Evolutionary conservation across 1,140 invertebrate genomes (phyloP).

Genomic region (Panagrolaimus sp.): DNA sequence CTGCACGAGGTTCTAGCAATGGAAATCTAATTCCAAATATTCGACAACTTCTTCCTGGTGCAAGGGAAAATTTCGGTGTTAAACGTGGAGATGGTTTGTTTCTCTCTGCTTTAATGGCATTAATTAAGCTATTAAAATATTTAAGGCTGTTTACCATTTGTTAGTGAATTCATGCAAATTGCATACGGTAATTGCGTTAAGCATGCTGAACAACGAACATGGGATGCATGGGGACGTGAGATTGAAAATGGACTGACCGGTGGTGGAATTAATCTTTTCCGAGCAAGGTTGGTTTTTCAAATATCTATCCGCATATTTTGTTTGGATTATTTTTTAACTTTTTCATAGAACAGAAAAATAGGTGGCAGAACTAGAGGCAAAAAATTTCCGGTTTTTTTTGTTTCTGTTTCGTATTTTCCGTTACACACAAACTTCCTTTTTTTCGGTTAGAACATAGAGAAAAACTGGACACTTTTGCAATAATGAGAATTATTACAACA

Average conservation of each 20-base stretch:
- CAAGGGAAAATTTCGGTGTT: conserved; percentile 50
- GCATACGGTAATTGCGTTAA: conserved; percentile 57
- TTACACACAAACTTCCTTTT: no score
- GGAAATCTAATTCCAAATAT: conserved; percentile 36
- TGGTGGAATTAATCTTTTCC: conserved; percentile 52
- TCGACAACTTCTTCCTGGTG: conserved; percentile 46
- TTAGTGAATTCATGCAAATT: conserved; percentile 58
- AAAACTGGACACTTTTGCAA: no score
- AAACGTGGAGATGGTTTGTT: conserved; percentile 45
- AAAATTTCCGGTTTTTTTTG: no score
- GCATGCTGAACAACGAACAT: conserved; percentile 50
- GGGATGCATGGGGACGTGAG: conserved; percentile 56
- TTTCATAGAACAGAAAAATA: no score
- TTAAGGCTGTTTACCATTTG: conserved; percentile 55
- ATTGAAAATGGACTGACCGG: conserved; percentile 46
- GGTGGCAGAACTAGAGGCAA: no score
- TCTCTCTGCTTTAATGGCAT: not conserved
- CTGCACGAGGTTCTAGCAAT: not conserved
- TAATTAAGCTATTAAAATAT: not conserved
- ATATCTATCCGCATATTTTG: no score
- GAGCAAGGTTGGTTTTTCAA: conserved; percentile 39
- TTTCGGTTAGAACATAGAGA: no score
- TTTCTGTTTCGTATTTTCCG: no score
- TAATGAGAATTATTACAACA: no score
- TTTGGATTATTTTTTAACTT: no score